phyloP scores from a whole-genome alignment of 2,797 vertebrate genomes.

The Ambastaia sidthimunki region DNA sequence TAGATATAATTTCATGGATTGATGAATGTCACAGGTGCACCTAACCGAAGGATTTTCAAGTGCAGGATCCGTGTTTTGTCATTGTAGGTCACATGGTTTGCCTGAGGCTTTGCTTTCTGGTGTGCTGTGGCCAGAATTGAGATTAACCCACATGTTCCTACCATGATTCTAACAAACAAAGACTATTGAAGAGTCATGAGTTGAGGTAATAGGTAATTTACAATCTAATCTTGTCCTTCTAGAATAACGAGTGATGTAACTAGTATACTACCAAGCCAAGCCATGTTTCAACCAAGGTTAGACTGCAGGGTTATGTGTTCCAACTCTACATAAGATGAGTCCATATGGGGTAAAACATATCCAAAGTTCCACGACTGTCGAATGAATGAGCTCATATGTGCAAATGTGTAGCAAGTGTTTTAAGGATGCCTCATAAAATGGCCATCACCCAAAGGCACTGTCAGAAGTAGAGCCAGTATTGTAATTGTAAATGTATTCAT shows the following conservation, averaged over 20 bases:
- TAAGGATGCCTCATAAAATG: constrained; percentile 15
- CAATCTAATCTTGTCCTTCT: constrained; percentile 20
- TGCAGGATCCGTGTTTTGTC: constrained; percentile 19
- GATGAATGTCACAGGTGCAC: constrained; percentile 12
- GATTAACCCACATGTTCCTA: constrained; percentile 16
- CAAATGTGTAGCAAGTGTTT: neutral
- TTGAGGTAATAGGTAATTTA: constrained; percentile 9
- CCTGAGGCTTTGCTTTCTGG: constrained; percentile 1
- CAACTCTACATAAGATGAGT: constrained; percentile 1
- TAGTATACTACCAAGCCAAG: neutral
- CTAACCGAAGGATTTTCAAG: constrained; percentile 30
- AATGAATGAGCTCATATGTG: constrained; percentile 28
- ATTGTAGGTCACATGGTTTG: constrained; percentile 29
- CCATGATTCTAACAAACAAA: neutral
- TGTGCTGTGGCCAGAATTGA: neutral
- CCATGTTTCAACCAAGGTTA: constrained; percentile 4
- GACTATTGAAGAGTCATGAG: constrained; percentile 9
- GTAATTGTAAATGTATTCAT: constrained; percentile 11
- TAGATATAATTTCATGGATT: constrained; percentile 7
- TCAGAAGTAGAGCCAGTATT: constrained; percentile 18
- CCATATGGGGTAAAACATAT: neutral
- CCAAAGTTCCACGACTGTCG: neutral
- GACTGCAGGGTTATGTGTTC: neutral
- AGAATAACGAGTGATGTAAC: constrained; percentile 5
- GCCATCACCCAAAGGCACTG: constrained; percentile 3